Conservation (phyloP, 2,113 vertebrate species). For the Andinoacara biseriatus region DNA sequence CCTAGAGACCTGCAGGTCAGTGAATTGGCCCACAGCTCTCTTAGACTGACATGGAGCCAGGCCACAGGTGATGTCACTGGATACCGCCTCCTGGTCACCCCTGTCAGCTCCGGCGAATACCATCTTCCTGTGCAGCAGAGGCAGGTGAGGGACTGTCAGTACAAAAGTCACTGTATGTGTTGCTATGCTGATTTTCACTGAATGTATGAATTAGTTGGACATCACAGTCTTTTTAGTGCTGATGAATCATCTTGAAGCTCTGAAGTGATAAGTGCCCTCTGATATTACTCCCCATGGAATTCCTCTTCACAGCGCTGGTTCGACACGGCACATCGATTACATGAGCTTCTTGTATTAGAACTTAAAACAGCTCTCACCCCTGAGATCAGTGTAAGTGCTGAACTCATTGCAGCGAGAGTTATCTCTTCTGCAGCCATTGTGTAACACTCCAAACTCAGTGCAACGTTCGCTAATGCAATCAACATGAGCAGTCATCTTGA, state of each 20-base stretch:
- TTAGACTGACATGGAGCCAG: slow-evolving; percentile 84
- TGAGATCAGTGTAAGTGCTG: not conserved
- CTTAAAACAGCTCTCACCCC: not conserved
- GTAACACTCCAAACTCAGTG: not conserved
- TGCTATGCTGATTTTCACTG: not conserved
- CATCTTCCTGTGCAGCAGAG: slow-evolving; percentile 52
- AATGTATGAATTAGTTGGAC: not conserved
- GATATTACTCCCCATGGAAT: not conserved
- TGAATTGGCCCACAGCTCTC: slow-evolving; percentile 81
- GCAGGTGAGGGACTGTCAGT: slow-evolving; percentile 74
- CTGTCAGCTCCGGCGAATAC: slow-evolving; percentile 69
- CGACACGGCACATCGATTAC: not conserved
- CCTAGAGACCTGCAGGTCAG: slow-evolving; percentile 84
- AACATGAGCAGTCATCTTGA: not conserved
- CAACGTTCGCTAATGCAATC: not conserved
- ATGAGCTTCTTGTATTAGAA: not conserved
- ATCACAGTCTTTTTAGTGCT: not conserved
- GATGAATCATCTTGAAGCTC: not conserved
- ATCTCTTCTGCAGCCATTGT: not conserved
- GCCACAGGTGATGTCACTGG: slow-evolving; percentile 84
- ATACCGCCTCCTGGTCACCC: slow-evolving; percentile 80
- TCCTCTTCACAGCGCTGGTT: not conserved
- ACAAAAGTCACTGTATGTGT: not conserved
- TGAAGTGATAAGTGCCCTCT: not conserved
- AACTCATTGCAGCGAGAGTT: not conserved